A percentile compares a stretch with the other conserved stretches of the same genome.
Conservation (phyloP, 2,888 invertebrate species). For the Apeira syringaria region DNA sequence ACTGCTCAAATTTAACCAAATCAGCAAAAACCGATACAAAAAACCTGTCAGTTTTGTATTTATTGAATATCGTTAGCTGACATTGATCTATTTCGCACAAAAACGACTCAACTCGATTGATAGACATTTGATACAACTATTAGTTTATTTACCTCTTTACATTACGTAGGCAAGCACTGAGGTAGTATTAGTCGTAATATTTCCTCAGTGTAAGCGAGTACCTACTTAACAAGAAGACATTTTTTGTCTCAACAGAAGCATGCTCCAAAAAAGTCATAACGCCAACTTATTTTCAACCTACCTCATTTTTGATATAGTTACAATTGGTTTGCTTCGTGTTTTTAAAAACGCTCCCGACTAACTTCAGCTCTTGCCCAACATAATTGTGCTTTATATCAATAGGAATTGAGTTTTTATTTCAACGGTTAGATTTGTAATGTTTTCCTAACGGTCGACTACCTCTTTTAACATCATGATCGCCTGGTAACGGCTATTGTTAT, state of each 20-base stretch:
- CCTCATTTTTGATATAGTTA: neutral
- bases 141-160: slow-evolving; percentile 17
- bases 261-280: neutral
- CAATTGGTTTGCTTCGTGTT: neutral
- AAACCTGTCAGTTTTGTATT: too few species aligned
- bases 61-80: slow-evolving; percentile 7
- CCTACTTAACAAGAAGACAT: slow-evolving; percentile 11
- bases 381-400: neutral
- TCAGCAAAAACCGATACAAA: too few species aligned
- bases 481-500: slow-evolving; percentile 59
- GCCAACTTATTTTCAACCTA: slow-evolving; percentile 16
- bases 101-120: slow-evolving; percentile 11
- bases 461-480: slow-evolving; percentile 51
- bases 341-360: neutral
- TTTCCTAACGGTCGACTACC: slow-evolving; percentile 61
- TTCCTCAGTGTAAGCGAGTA: too few species aligned
- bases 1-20: too few species aligned
- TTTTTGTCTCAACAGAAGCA: slow-evolving; percentile 14
- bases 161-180: slow-evolving; percentile 7
- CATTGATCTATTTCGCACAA: slow-evolving; percentile 14
- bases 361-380: neutral
- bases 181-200: too few species aligned
- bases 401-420: neutral
- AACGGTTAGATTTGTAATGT: slow-evolving; percentile 19
- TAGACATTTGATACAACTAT: slow-evolving; percentile 9